These are phyloP conservation scores for Mirza zaza DNA, from an alignment of 2,113 vertebrate genomes.

Conservation along the genomic window DNA sequence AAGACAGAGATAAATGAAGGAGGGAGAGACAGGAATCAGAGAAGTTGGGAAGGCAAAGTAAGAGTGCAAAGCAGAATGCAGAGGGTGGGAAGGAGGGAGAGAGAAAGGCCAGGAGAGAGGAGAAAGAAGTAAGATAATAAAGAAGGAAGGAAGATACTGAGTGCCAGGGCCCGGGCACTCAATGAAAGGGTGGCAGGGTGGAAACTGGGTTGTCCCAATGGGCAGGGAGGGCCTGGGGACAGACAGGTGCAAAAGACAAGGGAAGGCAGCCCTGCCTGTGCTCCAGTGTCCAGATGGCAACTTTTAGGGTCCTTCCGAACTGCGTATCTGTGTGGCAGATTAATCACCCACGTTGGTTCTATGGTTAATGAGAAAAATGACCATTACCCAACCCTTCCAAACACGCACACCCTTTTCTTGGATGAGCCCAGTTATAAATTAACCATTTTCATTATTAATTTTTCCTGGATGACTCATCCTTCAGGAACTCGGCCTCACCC, in stretches of 20 bases:
- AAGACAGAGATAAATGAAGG: not conserved
- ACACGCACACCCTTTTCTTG: not conserved
- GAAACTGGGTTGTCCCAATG: rapidly evolving
- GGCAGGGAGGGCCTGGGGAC: not conserved
- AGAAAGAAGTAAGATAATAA: too few species aligned
- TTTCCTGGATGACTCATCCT: constrained; percentile 72
- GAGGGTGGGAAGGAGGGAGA: not conserved
- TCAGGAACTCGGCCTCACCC: constrained; percentile 50
- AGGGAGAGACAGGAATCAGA: not conserved
- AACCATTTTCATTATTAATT: constrained; percentile 71
- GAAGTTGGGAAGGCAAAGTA: not conserved
- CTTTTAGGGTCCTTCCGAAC: rapidly evolving
- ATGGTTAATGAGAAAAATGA: constrained; percentile 31
- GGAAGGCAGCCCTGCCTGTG: rapidly evolving
- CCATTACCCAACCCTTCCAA: not conserved
- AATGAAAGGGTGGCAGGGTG: too few species aligned
- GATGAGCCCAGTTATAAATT: constrained; percentile 53
- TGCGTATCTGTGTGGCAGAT: not conserved
- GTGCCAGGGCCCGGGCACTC: not conserved
- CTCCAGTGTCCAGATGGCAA: rapidly evolving
- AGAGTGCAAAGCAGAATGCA: too few species aligned
- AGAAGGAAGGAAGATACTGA: rapidly evolving
- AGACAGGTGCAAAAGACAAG: too few species aligned
- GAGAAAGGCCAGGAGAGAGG: not conserved
- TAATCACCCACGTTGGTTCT: not conserved